Evolutionary conservation across 2,113 vertebrate genomes (phyloP), one percentile per base, ranked within the genome.

Genomic region (Noctilio leporinus): DNA sequence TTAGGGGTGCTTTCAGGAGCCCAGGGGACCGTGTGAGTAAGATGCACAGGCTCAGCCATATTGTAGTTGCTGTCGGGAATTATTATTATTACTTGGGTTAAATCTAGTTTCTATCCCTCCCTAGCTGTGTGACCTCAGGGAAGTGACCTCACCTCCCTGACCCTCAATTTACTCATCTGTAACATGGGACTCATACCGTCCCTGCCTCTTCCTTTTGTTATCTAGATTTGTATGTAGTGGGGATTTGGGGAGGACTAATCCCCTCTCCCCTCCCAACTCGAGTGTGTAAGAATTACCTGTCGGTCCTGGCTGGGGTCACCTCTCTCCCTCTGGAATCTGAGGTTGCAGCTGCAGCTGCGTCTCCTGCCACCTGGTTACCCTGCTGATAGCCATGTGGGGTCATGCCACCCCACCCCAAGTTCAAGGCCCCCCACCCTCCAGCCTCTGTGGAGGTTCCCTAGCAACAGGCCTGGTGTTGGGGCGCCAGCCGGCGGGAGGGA

Each of bases 371-470:
- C 78, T 59, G 20, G 26, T 65, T 24, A 53, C 86, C 4, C 6
- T 47, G 38, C 65, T 8, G 3, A 75, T 3, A 59, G 83, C 65
- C 70, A 33, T 24, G 2, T 40, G 10, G 70, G 84, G 92, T 90
- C 87, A 49, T 33, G n/a, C 30, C 59, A 47, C 59, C 85, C 22
- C 28, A 85, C 80, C 73, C 62, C 51, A 53, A 51, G 45, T 93
- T 86, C 72, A 55, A 65, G 82, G 51, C n/a, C 55, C 78, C 84
- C 53, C 43, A 67, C 67, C 17, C 5, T 15, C 85, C 53, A 47
- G 47, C 62, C 67, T 89, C 57, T 72, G 26, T 15, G 40, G 67
- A 82, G 57, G 67, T 95, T 92, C 76, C 96, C 62, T 96, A 96
- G 96, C 92, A 95, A 82, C 94, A 33, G 89, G 59, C 78, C 49